These are phyloP conservation scores for Tethya wilhelma DNA, from an alignment of 37 sponge, comb jelly and placozoan genomes.

Conservation along the genomic window DNA sequence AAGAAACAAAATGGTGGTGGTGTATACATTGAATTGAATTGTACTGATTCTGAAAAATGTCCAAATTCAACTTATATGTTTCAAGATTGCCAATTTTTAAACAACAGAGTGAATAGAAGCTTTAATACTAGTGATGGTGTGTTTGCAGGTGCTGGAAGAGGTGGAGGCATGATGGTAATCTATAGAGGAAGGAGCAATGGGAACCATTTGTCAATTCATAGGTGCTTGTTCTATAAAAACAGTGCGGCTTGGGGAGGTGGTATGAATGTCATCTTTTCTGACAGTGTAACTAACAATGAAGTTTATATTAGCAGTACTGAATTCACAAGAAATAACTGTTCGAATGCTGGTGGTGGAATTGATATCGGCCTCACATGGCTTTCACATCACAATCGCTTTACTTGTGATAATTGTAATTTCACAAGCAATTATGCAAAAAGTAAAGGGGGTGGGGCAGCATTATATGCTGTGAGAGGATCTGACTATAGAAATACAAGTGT, in stretches of 20 bases:
- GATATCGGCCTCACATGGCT: no score
- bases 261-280: background rate
- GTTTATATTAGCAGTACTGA: no score
- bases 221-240: background rate
- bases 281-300: no score
- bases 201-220: background rate
- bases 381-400: no score
- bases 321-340: no score
- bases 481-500: background rate
- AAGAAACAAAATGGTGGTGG: slow-evolving; percentile 5
- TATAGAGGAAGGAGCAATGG: background rate
- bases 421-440: background rate
- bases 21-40: slow-evolving; percentile 7
- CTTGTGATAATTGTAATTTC: no score
- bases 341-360: no score
- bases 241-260: background rate
- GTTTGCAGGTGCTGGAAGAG: slow-evolving; percentile 20
- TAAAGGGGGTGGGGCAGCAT: no score
- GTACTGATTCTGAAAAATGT: background rate
- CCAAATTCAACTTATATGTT: background rate
- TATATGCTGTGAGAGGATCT: no score
- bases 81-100: background rate
- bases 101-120: slow-evolving; percentile 1
- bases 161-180: slow-evolving; percentile 15
- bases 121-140: background rate